Conservation (phyloP, 2,113 vertebrate species). For the Ardeotis arabs region DNA sequence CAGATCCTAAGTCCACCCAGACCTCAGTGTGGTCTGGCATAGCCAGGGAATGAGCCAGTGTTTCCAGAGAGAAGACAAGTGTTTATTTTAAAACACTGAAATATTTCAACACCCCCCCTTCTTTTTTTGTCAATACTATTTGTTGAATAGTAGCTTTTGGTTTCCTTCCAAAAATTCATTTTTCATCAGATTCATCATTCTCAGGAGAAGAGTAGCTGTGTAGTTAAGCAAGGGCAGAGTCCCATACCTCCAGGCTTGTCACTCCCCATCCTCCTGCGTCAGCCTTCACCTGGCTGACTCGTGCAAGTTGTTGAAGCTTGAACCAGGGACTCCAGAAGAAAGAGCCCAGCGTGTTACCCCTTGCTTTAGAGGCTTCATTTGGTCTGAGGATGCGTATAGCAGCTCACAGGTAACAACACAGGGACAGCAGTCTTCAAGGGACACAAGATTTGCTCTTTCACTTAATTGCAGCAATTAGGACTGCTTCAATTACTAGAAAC, state of each 20-base stretch:
- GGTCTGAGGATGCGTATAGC: rapidly evolving
- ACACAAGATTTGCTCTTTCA: neutral
- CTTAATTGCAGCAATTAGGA: neutral
- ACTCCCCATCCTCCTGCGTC: neutral
- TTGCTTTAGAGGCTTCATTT: neutral
- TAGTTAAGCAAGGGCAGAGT: neutral
- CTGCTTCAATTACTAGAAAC: neutral
- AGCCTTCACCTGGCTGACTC: neutral
- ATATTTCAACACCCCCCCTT: neutral
- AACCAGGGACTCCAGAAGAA: neutral
- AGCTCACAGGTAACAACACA: neutral
- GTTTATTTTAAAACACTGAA: conserved; percentile 7
- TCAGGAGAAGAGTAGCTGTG: neutral
- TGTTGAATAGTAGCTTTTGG: neutral
- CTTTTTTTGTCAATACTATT: neutral
- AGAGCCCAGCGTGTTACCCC: neutral
- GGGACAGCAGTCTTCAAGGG: neutral
- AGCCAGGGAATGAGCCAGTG: neutral
- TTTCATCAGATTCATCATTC: neutral
- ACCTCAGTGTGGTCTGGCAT: neutral
- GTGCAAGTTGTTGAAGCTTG: neutral
- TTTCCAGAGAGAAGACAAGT: neutral
- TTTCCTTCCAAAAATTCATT: neutral
- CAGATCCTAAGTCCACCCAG: neutral
- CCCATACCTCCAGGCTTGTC: neutral